Evolutionary conservation across 2,888 invertebrate genomes (phyloP), one percentile per base, ranked within the genome.

Genomic region (Conops quadrifasciatus): DNA sequence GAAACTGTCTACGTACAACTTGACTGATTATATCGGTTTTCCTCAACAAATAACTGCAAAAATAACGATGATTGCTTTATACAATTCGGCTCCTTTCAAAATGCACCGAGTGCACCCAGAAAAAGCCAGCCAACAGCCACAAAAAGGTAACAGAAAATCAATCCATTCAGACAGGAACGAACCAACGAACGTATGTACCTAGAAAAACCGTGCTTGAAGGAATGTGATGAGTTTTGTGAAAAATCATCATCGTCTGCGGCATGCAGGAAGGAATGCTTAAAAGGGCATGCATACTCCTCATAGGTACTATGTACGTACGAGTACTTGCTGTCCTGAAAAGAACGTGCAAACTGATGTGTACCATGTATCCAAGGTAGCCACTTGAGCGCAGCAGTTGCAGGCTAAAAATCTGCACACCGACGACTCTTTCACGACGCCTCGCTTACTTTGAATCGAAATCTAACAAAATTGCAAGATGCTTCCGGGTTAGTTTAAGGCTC

Each of bases 191-290:
- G 19, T 2, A 36, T 21, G 21, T n/a, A 21, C 43, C 36, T n/a
- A 43, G 43, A 15, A 26, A 43, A n/a, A n/a, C n/a, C 36, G 5
- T 21, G 24, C 11, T 47, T 21, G 63, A 47, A 45, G 65, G 26
- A 36, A 65, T 65, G 26, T 53, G 36, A 21, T 30, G 19, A 53
- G 30, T 53, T 56, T 66, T 66, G 66, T 66, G 56, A 66, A 66
- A 66, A 66, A 53, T 66, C 66, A 66, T 53, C 51, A 36, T 49
- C 19, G 56, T 53, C 36, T 65, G 26, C 66, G 24, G 36, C 26
- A 53, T 45, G 45, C 26, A 26, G 7, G 3, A 63, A 26, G 47
- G 45, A 63, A 47, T 63, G 47, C 45, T 45, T 45, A 47, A 45
- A 16, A 45, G 16, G n/a, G n/a, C n/a, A n/a, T n/a, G n/a, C n/a